phyloP scores from a whole-genome alignment of 1,140 invertebrate genomes.

The Penaeus indicus region DNA sequence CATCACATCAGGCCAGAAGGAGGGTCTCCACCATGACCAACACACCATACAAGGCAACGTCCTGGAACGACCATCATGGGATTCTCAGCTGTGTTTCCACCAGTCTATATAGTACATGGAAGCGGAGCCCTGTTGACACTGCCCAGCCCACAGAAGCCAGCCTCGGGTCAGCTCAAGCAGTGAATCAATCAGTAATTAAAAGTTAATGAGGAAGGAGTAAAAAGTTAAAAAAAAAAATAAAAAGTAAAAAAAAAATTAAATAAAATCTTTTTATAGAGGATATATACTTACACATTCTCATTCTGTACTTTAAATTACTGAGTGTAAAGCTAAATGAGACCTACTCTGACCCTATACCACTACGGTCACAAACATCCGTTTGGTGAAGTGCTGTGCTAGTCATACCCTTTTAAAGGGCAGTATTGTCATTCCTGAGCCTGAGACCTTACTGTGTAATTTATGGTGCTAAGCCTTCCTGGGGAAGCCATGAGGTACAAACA shows the following conservation, averaged over 20 bases:
- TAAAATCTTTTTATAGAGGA: not conserved
- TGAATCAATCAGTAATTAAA: constrained; percentile 23
- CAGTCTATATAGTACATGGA: not conserved
- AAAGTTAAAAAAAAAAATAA: not conserved
- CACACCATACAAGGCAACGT: constrained; percentile 35
- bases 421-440: constrained; percentile 32
- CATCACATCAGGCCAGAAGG: constrained; percentile 40
- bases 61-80: constrained; percentile 28
- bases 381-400: constrained; percentile 63
- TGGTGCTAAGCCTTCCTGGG: constrained; percentile 57
- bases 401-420: constrained; percentile 35
- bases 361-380: constrained; percentile 52
- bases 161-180: constrained; percentile 25
- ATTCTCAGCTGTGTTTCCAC: constrained; percentile 36
- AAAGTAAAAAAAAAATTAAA: not conserved
- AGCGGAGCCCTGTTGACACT: constrained; percentile 31
- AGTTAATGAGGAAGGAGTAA: constrained; percentile 9
- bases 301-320: constrained; percentile 4
- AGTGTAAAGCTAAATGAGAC: constrained; percentile 29
- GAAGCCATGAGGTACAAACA: constrained; percentile 48
- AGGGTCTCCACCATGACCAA: constrained; percentile 44
- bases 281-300: not conserved
- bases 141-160: constrained; percentile 53
- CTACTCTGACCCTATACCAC: constrained; percentile 42
- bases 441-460: constrained; percentile 44